Percentiles rank a stretch among this genome's conserved stretches.
These are phyloP conservation scores for Centropyge bicolor DNA, from an alignment of 2,797 vertebrate genomes.

Conservation along the genomic window DNA sequence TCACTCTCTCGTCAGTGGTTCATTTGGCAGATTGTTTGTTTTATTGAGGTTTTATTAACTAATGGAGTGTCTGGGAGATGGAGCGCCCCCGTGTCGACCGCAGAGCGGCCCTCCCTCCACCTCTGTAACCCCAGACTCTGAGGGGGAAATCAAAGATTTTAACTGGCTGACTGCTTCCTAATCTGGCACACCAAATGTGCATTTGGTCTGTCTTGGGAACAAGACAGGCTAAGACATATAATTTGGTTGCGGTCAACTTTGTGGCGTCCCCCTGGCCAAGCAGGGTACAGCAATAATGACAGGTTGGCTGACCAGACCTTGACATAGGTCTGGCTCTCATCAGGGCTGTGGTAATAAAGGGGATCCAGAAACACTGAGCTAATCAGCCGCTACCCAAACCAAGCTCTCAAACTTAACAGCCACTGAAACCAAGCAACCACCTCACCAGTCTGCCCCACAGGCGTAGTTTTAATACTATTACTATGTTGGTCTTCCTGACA, in stretches of 20 bases:
- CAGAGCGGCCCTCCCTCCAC: conserved; percentile 51
- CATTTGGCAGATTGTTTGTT: conserved; percentile 76
- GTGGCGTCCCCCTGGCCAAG: conserved; percentile 69
- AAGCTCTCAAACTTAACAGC: conserved; percentile 74
- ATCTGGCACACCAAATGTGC: conserved; percentile 69
- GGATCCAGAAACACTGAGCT: conserved; percentile 71
- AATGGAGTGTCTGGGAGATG: conserved; percentile 70
- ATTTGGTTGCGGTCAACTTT: conserved; percentile 75
- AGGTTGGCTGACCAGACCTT: conserved; percentile 82
- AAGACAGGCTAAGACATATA: conserved; percentile 69
- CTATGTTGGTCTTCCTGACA: conserved; percentile 29
- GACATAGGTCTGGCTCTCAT: conserved; percentile 80
- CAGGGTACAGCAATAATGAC: conserved; percentile 77
- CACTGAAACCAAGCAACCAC: conserved; percentile 63
- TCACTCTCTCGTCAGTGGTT: conserved; percentile 64
- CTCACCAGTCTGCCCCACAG: conserved; percentile 50
- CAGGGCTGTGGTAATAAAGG: conserved; percentile 63
- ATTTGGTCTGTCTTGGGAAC: conserved; percentile 63
- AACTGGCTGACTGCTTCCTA: conserved; percentile 73
- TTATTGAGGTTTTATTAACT: conserved; percentile 83
- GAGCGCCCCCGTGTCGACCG: conserved; percentile 52
- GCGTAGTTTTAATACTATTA: conserved; percentile 32
- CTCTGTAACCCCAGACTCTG: conserved; percentile 70
- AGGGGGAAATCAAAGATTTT: conserved; percentile 69
- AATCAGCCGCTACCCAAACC: conserved; percentile 72